Evolutionary conservation across 2,888 invertebrate genomes (phyloP).

Genomic region (Globia sparganii): DNA sequence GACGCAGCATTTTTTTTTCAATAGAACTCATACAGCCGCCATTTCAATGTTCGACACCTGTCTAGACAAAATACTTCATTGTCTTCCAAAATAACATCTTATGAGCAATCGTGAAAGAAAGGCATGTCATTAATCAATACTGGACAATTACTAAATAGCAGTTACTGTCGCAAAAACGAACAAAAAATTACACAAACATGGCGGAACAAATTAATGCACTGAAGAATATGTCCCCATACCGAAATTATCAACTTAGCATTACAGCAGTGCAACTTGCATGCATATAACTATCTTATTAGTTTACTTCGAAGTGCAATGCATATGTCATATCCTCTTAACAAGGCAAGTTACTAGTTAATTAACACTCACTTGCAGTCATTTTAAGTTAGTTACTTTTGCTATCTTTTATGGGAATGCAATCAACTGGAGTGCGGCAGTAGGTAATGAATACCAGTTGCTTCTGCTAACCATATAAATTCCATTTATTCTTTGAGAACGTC

Average conservation of each 20-base stretch:
- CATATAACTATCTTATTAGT: slow-evolving; percentile 2
- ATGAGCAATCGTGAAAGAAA: not conserved
- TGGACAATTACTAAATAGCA: not conserved
- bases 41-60: not conserved
- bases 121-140: not conserved
- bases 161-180: not conserved
- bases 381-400: not conserved
- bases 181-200: not conserved
- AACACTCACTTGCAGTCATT: slow-evolving; percentile 5
- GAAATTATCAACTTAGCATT: not conserved
- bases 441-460: not conserved
- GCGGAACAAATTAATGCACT: slow-evolving; percentile 16
- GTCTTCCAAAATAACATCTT: not conserved
- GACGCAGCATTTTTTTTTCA: not conserved
- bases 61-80: not conserved
- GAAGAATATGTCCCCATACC: not conserved
- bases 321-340: not conserved
- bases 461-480: not conserved
- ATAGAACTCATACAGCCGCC: too few species aligned
- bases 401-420: not conserved
- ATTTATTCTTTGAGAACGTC: not conserved
- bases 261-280: not conserved
- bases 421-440: not conserved
- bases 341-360: slow-evolving; percentile 3
- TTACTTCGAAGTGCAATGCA: not conserved